Evolutionary conservation across 1,140 invertebrate genomes (phyloP).

Genomic region (Asbolus verrucosus): DNA sequence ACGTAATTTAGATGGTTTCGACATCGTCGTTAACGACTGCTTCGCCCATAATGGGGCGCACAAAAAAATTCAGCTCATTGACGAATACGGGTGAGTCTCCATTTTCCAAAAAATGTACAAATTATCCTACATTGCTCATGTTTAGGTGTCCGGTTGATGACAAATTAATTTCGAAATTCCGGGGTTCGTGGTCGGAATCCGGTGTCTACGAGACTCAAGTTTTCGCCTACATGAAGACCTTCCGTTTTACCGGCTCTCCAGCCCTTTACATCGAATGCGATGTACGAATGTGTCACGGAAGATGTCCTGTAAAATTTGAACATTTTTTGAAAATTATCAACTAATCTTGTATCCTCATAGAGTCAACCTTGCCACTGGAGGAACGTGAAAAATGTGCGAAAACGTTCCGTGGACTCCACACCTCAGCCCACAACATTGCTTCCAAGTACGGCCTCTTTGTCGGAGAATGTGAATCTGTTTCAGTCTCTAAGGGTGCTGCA

Average conservation of each 20-base stretch:
- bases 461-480: constrained; percentile 90
- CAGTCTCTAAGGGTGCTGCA: constrained; percentile 88
- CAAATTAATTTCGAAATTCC: constrained; percentile 91
- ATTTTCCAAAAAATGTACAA: constrained; percentile 2
- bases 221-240: constrained; percentile 95
- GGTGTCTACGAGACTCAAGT: constrained; percentile 94
- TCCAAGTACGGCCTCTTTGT: constrained; percentile 68
- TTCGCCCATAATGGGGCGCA: constrained; percentile 94
- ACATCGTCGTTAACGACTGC: constrained; percentile 96
- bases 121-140: neutral
- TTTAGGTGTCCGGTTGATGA: constrained; percentile 91
- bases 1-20: constrained; percentile 84
- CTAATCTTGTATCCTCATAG: constrained; percentile 66
- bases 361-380: constrained; percentile 94
- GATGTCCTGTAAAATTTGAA: constrained; percentile 82
- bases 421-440: constrained; percentile 53
- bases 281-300: constrained; percentile 93
- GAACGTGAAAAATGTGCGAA: constrained; percentile 82
- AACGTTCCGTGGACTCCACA: constrained; percentile 69
- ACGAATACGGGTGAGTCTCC: constrained; percentile 84
- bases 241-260: constrained; percentile 92
- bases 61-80: constrained; percentile 91
- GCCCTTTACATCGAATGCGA: constrained; percentile 95
- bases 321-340: neutral
- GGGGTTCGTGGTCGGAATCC: constrained; percentile 91